A percentile compares a stretch with the other conserved stretches of the same genome.
Evolutionary conservation across 1,140 invertebrate species (phyloP).

Genomic region (Ceratitis capitata): DNA sequence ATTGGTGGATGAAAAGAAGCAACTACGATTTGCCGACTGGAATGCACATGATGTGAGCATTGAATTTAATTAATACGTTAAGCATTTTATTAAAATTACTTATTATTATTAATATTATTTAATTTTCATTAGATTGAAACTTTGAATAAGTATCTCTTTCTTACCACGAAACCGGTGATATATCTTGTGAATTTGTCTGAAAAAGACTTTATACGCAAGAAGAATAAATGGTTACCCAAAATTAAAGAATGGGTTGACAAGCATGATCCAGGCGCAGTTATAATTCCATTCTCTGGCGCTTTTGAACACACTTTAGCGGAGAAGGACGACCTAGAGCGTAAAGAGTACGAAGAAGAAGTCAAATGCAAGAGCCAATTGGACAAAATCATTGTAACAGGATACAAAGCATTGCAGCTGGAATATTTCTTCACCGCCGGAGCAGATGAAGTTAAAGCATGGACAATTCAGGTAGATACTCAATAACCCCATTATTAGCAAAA

Average conservation of each 20-base stretch:
- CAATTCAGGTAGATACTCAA: slow-evolving; percentile 82
- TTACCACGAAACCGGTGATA: slow-evolving; percentile 98
- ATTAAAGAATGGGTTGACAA: slow-evolving; percentile 99
- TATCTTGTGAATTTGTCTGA: slow-evolving; percentile 98
- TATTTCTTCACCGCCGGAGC: slow-evolving; percentile 98
- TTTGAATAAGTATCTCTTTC: slow-evolving; percentile 94
- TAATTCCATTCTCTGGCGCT: slow-evolving; percentile 95
- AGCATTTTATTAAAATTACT: not conserved
- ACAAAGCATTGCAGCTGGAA: slow-evolving; percentile 92
- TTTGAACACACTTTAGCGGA: slow-evolving; percentile 90
- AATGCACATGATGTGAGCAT: slow-evolving; percentile 88
- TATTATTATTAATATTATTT: not conserved
- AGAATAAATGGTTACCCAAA: slow-evolving; percentile 98
- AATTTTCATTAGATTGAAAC: slow-evolving; percentile 87
- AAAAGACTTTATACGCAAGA: slow-evolving; percentile 98
- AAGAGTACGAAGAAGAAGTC: slow-evolving; percentile 60
- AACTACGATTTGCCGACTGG: slow-evolving; percentile 93
- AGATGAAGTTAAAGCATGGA: slow-evolving; percentile 99
- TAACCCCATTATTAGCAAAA: not conserved
- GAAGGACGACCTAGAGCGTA: slow-evolving; percentile 82
- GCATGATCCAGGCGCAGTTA: slow-evolving; percentile 90
- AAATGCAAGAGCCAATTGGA: slow-evolving; percentile 81
- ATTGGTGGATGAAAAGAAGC: slow-evolving; percentile 90
- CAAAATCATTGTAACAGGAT: slow-evolving; percentile 97
- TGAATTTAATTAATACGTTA: no score